Percentiles rank a stretch among this genome's conserved stretches.
Conservation (phyloP, 2,888 invertebrate genomes). For the Stenichneumon culpator region DNA sequence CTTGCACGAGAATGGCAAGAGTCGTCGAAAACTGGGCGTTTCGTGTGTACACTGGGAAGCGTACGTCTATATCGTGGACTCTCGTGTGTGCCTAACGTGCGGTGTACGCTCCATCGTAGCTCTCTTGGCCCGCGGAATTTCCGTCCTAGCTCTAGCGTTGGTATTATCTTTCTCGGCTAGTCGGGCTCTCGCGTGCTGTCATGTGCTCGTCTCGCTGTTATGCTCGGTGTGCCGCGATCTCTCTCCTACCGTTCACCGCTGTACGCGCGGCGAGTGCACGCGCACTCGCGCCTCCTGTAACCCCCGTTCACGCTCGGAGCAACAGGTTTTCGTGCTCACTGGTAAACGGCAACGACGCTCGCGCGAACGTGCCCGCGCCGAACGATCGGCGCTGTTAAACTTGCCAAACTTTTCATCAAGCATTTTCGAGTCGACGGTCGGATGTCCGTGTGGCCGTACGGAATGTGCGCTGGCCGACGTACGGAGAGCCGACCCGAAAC, state of each 20-base stretch:
- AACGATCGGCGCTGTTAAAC: not conserved
- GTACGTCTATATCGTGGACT: not conserved
- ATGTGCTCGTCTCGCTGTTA: constrained; percentile 5
- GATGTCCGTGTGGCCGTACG: not conserved
- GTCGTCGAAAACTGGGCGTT: not conserved
- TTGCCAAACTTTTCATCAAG: constrained; percentile 1
- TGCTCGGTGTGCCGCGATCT: not conserved
- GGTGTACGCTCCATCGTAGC: not conserved
- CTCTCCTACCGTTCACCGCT: constrained; percentile 7
- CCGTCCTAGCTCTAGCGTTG: not conserved
- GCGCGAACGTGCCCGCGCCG: not conserved
- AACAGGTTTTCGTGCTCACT: constrained; percentile 63
- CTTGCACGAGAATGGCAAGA: not conserved
- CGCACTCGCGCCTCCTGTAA: constrained; percentile 28
- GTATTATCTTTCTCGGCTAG: constrained; percentile 5
- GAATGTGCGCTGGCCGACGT: too few relatives aligned
- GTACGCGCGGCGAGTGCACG: constrained; percentile 22
- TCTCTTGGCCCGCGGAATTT: constrained; percentile 16
- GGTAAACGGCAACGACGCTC: constrained; percentile 8
- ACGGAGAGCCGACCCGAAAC: too few relatives aligned
- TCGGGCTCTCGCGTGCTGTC: constrained; percentile 16
- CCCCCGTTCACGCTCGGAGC: constrained; percentile 55
- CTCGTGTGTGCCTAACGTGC: not conserved
- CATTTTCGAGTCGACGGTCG: not conserved
- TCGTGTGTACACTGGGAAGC: not conserved